Percentiles rank a stretch among this genome's conserved stretches.
Conservation (phyloP, 2,113 vertebrate genomes). For the Tragelaphus scriptus region DNA sequence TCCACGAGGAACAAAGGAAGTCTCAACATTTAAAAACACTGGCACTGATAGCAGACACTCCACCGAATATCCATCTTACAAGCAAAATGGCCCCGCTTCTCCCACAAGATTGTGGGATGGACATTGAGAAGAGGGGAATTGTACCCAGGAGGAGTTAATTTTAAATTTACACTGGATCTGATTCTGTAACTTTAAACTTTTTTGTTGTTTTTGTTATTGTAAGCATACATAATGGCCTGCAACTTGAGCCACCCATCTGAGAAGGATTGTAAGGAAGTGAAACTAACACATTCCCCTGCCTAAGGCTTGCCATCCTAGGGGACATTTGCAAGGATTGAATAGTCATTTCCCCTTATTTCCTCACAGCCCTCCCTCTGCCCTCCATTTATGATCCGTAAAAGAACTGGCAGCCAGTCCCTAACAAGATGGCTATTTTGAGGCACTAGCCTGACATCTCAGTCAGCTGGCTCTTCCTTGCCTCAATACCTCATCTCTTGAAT, state of each 20-base stretch:
- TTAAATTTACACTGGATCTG: not conserved
- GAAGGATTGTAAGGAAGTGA: not conserved
- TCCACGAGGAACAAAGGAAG: not conserved
- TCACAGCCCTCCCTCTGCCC: fast-evolving
- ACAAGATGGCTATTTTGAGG: not conserved
- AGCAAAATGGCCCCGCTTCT: not conserved
- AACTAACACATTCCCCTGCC: not conserved
- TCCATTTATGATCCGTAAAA: not conserved
- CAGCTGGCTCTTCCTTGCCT: not conserved
- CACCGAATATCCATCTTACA: not conserved
- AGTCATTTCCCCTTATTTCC: not conserved
- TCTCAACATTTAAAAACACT: not conserved
- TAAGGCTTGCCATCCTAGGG: not conserved
- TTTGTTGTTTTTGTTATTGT: not conserved
- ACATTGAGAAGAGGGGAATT: not conserved
- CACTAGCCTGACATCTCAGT: not conserved
- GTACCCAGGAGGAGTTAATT: not conserved
- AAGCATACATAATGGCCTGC: not conserved
- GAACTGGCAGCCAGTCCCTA: not conserved
- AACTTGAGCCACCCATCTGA: not conserved
- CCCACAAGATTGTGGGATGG: not conserved
- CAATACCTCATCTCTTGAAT: not conserved
- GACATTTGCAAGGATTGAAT: not conserved
- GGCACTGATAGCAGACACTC: not conserved
- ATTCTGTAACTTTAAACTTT: not conserved